phyloP scores from a whole-genome alignment of 1,140 invertebrate species.

The Venturia canescens region DNA sequence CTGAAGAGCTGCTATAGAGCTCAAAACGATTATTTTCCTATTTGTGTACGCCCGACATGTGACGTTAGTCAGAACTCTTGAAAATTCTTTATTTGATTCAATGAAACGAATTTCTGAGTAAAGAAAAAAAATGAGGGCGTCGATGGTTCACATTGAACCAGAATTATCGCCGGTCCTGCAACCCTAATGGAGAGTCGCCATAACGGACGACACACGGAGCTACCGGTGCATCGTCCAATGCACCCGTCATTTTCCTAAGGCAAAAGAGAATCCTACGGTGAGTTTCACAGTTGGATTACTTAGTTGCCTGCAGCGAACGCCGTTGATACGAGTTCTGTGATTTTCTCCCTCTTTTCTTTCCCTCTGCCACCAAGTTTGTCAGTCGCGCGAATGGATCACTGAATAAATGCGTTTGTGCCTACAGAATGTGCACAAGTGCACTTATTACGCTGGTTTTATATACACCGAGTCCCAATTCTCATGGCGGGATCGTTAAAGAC shows the following conservation, averaged over 20 bases:
- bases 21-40: not conserved
- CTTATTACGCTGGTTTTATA: not conserved
- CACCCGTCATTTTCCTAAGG: not conserved
- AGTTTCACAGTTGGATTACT: conserved; percentile 23
- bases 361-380: not conserved
- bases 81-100: too few relatives aligned
- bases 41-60: not conserved
- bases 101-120: not conserved
- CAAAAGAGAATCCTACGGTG: conserved; percentile 18
- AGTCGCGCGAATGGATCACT: conserved; percentile 51
- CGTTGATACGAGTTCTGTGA: conserved; percentile 18
- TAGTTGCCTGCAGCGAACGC: conserved; percentile 8
- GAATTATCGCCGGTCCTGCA: too few relatives aligned
- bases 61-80: not conserved
- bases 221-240: conserved; percentile 13
- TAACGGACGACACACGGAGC: not conserved
- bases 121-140: not conserved
- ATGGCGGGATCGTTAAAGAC: not conserved
- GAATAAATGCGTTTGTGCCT: conserved; percentile 67
- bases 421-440: conserved; percentile 57
- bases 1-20: conserved; percentile 53
- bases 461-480: not conserved
- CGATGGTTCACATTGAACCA: too few relatives aligned
- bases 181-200: not conserved
- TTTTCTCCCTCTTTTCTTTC: conserved; percentile 12